Evolutionary conservation across 2,888 invertebrate species (phyloP).

Genomic region (Phasia obesa): DNA sequence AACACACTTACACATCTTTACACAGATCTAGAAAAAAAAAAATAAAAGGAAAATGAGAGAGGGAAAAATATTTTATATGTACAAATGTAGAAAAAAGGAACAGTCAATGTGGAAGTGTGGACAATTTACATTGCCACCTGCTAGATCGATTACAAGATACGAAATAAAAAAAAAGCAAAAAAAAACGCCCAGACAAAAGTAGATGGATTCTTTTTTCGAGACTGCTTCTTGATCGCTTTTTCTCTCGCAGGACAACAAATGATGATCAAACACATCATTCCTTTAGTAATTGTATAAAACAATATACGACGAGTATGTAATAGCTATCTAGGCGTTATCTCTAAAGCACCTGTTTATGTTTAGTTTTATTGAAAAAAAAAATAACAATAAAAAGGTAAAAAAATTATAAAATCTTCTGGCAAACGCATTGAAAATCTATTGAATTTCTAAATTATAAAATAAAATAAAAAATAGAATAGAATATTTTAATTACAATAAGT

Average conservation of each 20-base stretch:
- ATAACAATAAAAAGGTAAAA: background rate
- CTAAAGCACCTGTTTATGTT: slow-evolving; percentile 69
- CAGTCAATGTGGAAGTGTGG: slow-evolving; percentile 69
- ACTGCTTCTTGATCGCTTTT: slow-evolving; percentile 10
- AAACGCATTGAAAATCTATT: slow-evolving; percentile 17
- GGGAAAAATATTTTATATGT: slow-evolving; percentile 5
- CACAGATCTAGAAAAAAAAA: slow-evolving; percentile 20
- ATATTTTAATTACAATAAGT: background rate
- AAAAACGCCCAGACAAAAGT: slow-evolving; percentile 55
- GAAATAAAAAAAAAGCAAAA: slow-evolving; percentile 22
- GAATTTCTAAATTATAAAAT: background rate
- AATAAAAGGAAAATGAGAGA: slow-evolving; percentile 40
- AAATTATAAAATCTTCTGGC: slow-evolving; percentile 7
- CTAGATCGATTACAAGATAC: slow-evolving; percentile 72
- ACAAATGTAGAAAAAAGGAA: slow-evolving; percentile 6
- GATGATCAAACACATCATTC: slow-evolving; percentile 29
- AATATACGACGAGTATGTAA: slow-evolving; percentile 1
- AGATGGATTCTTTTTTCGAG: slow-evolving; percentile 37
- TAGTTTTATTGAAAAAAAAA: slow-evolving; percentile 34
- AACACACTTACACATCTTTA: slow-evolving; percentile 37
- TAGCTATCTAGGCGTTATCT: slow-evolving; percentile 65
- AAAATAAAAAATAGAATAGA: slow-evolving; percentile 1
- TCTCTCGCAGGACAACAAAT: slow-evolving; percentile 47
- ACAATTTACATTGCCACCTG: slow-evolving; percentile 72
- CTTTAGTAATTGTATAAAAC: slow-evolving; percentile 5